phyloP scores from a whole-genome alignment of 1,140 invertebrate species.

The Ctenoplectra terminalis region DNA sequence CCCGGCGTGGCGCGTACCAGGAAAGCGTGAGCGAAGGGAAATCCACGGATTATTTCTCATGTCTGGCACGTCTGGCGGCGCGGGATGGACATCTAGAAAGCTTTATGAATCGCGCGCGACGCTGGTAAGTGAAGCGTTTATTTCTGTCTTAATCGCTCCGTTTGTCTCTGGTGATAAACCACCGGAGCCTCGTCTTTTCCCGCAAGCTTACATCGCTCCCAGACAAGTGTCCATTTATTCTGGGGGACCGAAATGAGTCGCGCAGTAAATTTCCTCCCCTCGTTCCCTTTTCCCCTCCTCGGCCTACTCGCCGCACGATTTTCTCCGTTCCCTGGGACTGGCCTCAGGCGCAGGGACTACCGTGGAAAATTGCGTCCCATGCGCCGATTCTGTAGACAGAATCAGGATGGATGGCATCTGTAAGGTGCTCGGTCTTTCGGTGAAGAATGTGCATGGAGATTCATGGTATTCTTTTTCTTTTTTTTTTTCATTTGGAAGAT shows the following conservation, averaged over 20 bases:
- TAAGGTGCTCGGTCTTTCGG: not conserved
- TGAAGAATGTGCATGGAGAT: not conserved
- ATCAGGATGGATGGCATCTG: not conserved
- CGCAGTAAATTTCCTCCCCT: constrained; percentile 51
- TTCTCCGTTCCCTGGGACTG: not conserved
- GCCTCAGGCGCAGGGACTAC: not conserved
- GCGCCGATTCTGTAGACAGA: not conserved
- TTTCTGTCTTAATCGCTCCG: constrained; percentile 64
- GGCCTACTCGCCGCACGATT: not conserved
- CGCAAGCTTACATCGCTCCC: constrained; percentile 47
- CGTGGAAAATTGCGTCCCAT: constrained; percentile 50
- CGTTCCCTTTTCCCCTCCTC: not conserved
- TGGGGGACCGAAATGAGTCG: constrained; percentile 48
- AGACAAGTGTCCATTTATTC: constrained; percentile 64
- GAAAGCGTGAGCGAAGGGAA: no score
- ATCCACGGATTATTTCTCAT: constrained; percentile 37
- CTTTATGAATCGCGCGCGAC: constrained; percentile 60
- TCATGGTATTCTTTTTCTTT: not conserved
- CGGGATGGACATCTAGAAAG: constrained; percentile 42
- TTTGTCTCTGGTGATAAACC: constrained; percentile 63
- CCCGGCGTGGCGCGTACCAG: no score
- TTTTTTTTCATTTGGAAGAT: not conserved
- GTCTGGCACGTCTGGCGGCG: constrained; percentile 11
- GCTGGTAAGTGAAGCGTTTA: constrained; percentile 62
- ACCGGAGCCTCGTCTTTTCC: constrained; percentile 29